These are phyloP conservation scores for Myopa tessellatipennis DNA, from an alignment of 2,888 invertebrate genomes.

Conservation along the genomic window DNA sequence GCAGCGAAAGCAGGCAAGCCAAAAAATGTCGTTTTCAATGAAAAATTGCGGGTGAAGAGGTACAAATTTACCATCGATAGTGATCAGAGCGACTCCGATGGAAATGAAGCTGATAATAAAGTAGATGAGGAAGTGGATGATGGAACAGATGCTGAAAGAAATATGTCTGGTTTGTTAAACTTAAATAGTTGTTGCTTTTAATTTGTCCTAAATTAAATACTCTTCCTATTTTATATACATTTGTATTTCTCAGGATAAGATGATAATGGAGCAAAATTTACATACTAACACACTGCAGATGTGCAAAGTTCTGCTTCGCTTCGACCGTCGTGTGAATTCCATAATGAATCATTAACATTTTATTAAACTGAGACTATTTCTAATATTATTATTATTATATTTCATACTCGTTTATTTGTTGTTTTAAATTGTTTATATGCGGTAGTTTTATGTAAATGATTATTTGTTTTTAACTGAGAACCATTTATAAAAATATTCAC, in stretches of 20 bases:
- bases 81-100: slow-evolving; percentile 46
- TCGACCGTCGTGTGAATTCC: slow-evolving; percentile 53
- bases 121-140: neutral
- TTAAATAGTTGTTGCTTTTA: too few species aligned
- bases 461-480: neutral
- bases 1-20: slow-evolving; percentile 50
- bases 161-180: neutral
- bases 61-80: slow-evolving; percentile 57
- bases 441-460: neutral
- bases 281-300: slow-evolving; percentile 53
- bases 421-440: neutral
- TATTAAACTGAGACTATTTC: neutral
- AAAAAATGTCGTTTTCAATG: slow-evolving; percentile 59
- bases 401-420: neutral
- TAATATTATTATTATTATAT: slow-evolving; percentile 5
- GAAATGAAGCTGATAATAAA: slow-evolving; percentile 15
- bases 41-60: slow-evolving; percentile 57
- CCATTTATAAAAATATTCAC: too few species aligned
- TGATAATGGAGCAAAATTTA: slow-evolving; percentile 8
- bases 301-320: slow-evolving; percentile 51
- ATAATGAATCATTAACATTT: slow-evolving; percentile 28
- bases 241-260: neutral
- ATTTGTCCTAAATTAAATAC: too few species aligned
- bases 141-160: neutral
- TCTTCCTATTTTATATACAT: neutral